Conservation (phyloP, 35 echinoderm and acorn worm genomes). For the Amphiura filiformis region DNA sequence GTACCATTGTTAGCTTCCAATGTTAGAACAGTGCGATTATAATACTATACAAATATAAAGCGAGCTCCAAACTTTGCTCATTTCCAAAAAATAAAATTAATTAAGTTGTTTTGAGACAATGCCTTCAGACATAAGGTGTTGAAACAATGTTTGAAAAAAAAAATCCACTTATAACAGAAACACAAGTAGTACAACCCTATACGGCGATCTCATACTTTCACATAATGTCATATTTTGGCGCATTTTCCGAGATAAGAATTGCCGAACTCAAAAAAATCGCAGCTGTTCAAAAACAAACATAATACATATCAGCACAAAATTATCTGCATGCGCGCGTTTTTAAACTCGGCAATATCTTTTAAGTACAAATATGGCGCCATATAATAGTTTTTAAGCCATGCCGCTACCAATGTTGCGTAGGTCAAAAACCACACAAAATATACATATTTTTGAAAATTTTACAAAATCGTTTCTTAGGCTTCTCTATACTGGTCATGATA, state of each 20-base stretch:
- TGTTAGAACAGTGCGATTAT: constrained; percentile 1
- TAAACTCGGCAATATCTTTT: not conserved
- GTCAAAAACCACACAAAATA: no score
- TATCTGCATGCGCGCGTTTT: not conserved
- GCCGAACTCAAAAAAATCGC: not conserved
- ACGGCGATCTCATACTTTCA: not conserved
- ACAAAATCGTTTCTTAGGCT: not conserved
- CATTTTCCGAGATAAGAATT: not conserved
- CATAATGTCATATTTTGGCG: not conserved
- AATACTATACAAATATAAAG: not conserved
- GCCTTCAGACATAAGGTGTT: not conserved
- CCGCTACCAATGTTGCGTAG: not conserved
- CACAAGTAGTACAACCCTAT: not conserved
- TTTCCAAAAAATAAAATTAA: not conserved
- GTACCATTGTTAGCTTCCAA: no score
- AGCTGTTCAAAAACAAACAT: not conserved
- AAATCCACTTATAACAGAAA: not conserved
- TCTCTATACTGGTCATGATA: not conserved
- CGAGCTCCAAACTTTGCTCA: not conserved
- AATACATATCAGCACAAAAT: not conserved
- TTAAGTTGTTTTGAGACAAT: not conserved
- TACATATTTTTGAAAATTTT: not conserved
- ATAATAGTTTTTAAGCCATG: not conserved
- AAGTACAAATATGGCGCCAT: not conserved
- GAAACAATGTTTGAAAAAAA: not conserved